Conservation (phyloP, 2,888 invertebrate genomes). For the Sinotaia quadrata region DNA sequence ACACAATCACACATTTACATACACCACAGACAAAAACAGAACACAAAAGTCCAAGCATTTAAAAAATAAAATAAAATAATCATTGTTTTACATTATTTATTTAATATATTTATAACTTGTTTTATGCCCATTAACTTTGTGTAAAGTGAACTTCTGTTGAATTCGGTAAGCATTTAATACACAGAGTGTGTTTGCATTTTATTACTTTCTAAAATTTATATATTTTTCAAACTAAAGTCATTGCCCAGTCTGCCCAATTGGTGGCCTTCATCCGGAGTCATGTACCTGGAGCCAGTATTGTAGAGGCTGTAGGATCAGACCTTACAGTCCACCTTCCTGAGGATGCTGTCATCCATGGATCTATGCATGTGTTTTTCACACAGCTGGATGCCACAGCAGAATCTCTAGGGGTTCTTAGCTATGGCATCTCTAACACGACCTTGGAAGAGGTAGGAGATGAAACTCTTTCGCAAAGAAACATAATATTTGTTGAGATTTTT, state of each 20-base stretch:
- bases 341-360: conserved; percentile 40
- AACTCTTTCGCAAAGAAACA: too few species aligned
- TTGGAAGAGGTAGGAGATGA: conserved; percentile 76
- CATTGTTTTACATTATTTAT: too few species aligned
- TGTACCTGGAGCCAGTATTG: conserved; percentile 70
- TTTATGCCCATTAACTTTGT: too few species aligned
- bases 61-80: too few species aligned
- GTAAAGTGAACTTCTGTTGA: too few species aligned
- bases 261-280: conserved; percentile 64
- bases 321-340: conserved; percentile 71
- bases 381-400: conserved; percentile 71
- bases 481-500: neutral
- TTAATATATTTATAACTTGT: too few species aligned
- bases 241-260: conserved; percentile 6
- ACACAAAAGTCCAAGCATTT: neutral
- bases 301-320: conserved; percentile 74
- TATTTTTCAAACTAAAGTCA: neutral
- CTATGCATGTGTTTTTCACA: conserved; percentile 62
- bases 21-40: neutral
- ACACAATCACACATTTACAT: neutral
- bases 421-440: conserved; percentile 76
- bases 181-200: too few species aligned
- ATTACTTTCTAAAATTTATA: too few species aligned
- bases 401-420: conserved; percentile 72
- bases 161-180: too few species aligned